phyloP scores from a whole-genome alignment of 2,113 vertebrate genomes.

The Hypocryptadius cinnamomeus region DNA sequence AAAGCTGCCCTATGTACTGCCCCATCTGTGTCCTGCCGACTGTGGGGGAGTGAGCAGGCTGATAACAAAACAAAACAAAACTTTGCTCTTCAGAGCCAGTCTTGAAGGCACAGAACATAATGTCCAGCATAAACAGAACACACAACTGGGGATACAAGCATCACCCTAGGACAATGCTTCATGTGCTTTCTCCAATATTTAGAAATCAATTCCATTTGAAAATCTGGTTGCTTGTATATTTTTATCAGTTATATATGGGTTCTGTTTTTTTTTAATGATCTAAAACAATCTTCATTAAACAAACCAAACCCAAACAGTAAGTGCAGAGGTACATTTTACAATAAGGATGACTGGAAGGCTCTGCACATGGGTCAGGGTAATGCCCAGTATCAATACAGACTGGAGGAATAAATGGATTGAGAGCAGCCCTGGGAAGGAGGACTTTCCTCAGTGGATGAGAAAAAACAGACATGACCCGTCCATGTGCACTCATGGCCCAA shows the following conservation, averaged over 20 bases:
- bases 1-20: too few relatives aligned
- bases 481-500: rapidly evolving
- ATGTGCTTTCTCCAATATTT: background rate
- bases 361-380: background rate
- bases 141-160: too few relatives aligned
- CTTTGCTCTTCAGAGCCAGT: too few relatives aligned
- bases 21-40: too few relatives aligned
- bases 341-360: background rate
- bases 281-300: background rate
- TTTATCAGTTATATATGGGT: background rate
- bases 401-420: background rate
- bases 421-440: background rate
- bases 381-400: background rate
- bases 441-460: background rate
- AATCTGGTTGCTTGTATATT: background rate
- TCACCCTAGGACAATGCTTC: background rate
- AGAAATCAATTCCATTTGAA: background rate
- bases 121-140: too few relatives aligned
- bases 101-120: too few relatives aligned
- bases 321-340: background rate
- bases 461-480: background rate
- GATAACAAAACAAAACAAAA: too few relatives aligned
- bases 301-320: background rate
- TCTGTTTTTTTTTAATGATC: background rate
- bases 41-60: too few relatives aligned